Evolutionary conservation across 2,797 vertebrate genomes (phyloP).

Genomic region (Tapera naevia): DNA sequence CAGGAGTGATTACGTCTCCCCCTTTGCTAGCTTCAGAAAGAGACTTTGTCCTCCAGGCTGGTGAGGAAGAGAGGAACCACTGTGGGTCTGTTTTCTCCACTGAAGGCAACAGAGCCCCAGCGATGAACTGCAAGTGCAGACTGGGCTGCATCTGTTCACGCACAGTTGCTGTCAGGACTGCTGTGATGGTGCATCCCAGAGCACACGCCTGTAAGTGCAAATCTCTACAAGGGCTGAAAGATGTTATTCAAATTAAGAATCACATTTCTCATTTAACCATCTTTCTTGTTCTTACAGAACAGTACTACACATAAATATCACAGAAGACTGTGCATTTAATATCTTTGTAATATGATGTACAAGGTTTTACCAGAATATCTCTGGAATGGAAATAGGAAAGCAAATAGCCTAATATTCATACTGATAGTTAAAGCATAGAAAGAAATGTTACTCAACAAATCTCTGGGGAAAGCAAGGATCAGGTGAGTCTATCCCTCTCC

Average conservation of each 20-base stretch:
- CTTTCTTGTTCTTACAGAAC: background rate
- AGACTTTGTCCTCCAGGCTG: background rate
- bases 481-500: background rate
- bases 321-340: background rate
- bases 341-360: background rate
- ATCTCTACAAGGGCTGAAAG: background rate
- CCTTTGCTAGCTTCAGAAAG: background rate
- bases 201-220: background rate
- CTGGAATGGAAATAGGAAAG: background rate
- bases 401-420: background rate
- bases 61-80: background rate
- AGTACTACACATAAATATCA: fast-evolving
- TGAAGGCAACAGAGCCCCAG: background rate
- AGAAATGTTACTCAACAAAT: background rate
- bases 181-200: background rate
- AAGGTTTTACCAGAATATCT: background rate
- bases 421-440: background rate
- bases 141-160: background rate
- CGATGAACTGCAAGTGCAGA: background rate
- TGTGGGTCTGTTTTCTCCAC: background rate
- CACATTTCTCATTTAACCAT: background rate
- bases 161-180: background rate
- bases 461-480: background rate
- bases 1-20: background rate
- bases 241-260: background rate